Evolutionary conservation across 2,797 vertebrate genomes (phyloP), one percentile per base, ranked within the genome.

Genomic region (Melanotaenia trifasciata): DNA sequence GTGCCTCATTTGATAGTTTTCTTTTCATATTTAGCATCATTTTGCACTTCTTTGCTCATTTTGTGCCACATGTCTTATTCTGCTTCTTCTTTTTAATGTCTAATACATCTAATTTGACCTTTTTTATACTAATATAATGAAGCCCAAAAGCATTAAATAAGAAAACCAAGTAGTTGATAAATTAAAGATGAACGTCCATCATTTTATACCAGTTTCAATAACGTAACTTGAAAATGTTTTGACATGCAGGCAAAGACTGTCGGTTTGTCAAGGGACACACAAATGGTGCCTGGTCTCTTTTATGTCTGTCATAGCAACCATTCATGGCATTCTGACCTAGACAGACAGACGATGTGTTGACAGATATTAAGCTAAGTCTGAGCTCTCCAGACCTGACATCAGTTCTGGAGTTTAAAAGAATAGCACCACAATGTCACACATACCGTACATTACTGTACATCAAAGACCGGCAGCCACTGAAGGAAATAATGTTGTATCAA

Each of bases 301-400:
- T n/a, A 35, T 72, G 67, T 69, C 30, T 7, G 51, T 58, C 70
- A 38, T 32, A 16, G 40, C 53, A 30, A 16, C 24, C 22, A 64
- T 56, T 70, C 50, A 12, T 45, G 58, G 54, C 56, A 28, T 70
- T 60, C 47, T 67, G 68, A 16, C 36, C 13, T 47, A 51, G 20
- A 26, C 26, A 16, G 64, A 69, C 72, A 65, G 67, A 74, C 59
- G 64, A 72, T 4, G 53, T 62, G 78, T 26, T 79, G 81, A 70
- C 64, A 67, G 66, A 62, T 58, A 38, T 64, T 74, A 71, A 69
- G 76, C 65, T 14, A 5, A 38, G 66, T 69, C 60, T 87, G 54
- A 67, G 57, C n/a, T 1, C 43, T 28, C 33, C n/a, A 2, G 43
- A 75, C 10, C 50, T 53, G 50, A 53, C 50, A 68, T 64, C 58